Evolutionary conservation across 1,140 invertebrate genomes (phyloP), one percentile per base, ranked within the genome.

Genomic region (Geopemphigus sp.): DNA sequence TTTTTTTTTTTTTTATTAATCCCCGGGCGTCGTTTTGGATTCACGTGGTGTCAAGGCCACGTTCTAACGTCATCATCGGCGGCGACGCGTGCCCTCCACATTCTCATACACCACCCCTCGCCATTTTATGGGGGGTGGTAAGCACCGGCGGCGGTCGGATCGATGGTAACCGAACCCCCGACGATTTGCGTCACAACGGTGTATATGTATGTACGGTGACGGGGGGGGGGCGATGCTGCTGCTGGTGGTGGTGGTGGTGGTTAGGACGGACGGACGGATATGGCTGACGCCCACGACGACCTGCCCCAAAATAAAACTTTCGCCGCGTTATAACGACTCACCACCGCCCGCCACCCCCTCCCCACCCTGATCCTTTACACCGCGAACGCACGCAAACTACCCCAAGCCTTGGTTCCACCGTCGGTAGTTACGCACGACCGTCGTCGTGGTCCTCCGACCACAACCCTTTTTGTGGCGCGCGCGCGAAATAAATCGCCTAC

Each of bases 281-380:
- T 76, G 24, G 74, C 74, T 45, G 57, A 78, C 74, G 74, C 74
- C 57, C 74, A 78, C 74, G 57, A 63, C 73, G 39, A 78, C 45
- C 45, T 78, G 59, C 17, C 57, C 47, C 47, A 50, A 50, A 50
- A 50, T 50, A 50, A 50, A 50, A 50, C 47, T 5, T 50, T 50
- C 47, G 14, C 61, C 17, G 17, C 5, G 32, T 39, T 39, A 4
- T 39, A 39, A 39, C 32, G 32, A 4, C 3, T 8, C 32, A 39
- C 32, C 32, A 39, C 32, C 32, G 8, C 32, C 32, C 54, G 1
- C 12, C 22, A 24, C 47, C 45, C 8, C 17, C 22, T 15, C 68
- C 50, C 68, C 29, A n/a, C 19, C 26, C 26, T 15, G 1, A 26
- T 17, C 5, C 5, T 26, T 26, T 54, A 8, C 19, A 24, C n/a